These are phyloP conservation scores for Anguilla pacifica DNA, from an alignment of 2,797 vertebrate species.

Conservation along the genomic window DNA sequence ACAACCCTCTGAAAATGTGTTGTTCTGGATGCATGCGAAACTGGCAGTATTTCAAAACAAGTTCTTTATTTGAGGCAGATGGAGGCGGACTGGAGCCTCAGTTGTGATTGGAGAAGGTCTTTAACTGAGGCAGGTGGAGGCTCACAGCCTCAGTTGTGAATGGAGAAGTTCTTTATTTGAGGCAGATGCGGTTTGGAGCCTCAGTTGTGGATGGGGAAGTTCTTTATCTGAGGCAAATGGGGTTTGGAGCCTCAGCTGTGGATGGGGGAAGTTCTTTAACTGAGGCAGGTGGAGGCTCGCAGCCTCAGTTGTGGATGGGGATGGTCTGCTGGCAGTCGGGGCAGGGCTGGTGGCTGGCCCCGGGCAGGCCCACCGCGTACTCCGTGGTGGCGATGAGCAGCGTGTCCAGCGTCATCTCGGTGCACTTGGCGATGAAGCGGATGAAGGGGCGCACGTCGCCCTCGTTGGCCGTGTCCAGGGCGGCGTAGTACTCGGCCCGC, in stretches of 20 bases:
- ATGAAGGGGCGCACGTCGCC: conserved; percentile 95
- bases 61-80: background rate
- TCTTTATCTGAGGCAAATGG: background rate
- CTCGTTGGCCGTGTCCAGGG: conserved; percentile 90
- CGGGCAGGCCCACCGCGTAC: conserved; percentile 86
- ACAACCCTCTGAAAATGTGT: background rate
- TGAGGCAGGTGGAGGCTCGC: background rate
- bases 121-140: too few species aligned
- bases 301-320: conserved; percentile 76
- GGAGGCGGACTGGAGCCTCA: background rate
- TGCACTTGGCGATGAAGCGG: conserved; percentile 93
- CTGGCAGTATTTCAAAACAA: too few species aligned
- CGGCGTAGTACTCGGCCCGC: conserved; percentile 86
- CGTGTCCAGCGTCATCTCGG: conserved; percentile 92
- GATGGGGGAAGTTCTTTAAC: background rate
- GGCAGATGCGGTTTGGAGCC: background rate
- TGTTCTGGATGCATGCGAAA: background rate
- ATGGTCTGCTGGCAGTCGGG: conserved; percentile 83
- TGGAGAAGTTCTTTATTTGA: background rate
- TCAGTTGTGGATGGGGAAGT: conserved; percentile 80
- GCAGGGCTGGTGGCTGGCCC: conserved; percentile 67
- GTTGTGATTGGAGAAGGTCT: too few species aligned
- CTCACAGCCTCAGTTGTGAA: too few species aligned
- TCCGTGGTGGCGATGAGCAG: conserved; percentile 91
- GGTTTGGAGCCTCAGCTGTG: too few species aligned